Evolutionary conservation across 2,113 vertebrate species (phyloP), one percentile per base, ranked within the genome.

Genomic region (Tor tambroides): DNA sequence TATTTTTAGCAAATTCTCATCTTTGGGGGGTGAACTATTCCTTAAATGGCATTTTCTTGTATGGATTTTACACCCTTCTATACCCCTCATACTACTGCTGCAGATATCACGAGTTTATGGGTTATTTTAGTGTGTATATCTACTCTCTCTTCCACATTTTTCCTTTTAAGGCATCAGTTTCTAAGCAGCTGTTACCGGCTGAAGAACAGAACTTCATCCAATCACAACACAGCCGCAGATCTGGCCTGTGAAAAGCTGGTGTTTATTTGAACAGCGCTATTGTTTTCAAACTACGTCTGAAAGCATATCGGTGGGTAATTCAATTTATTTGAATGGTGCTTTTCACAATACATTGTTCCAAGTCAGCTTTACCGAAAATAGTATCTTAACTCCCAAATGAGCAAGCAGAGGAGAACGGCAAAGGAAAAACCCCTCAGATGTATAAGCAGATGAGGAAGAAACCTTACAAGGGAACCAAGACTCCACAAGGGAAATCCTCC

Each of bases 81-180:
- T 41, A 72, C 4, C 2, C 9, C 69, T 38, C 32, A 15, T 35
- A 21, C 11, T 72, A 38, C 35, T 41, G 4, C 35, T 5, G 69
- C 35, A 12, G 69, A n/a, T 41, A 41, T 23, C 28, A 77, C 3
- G 19, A 11, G 32, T 80, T 61, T n/a, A 41, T 9, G n/a, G 23
- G 12, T 43, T 82, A 82, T 82, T 82, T 82, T 82, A 28, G 38
- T 1, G 35, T 11, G 38, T 38, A 3, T 81, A 28, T 81, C 79
- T 65, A 38, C 38, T 17, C n/a, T 41, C 51, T 59, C 38, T 43
- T 46, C 8, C 15, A 28, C 21, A 59, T 46, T 81, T 81, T 65
- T 15, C 79, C 79, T 81, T 81, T 65, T 81, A 65, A 67, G 80
- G 59, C 59, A 4, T 65, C 15, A 6, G 38, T 28, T 19, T n/a